phyloP scores from a whole-genome alignment of 2,113 vertebrate genomes.

The Labrus mixtus region DNA sequence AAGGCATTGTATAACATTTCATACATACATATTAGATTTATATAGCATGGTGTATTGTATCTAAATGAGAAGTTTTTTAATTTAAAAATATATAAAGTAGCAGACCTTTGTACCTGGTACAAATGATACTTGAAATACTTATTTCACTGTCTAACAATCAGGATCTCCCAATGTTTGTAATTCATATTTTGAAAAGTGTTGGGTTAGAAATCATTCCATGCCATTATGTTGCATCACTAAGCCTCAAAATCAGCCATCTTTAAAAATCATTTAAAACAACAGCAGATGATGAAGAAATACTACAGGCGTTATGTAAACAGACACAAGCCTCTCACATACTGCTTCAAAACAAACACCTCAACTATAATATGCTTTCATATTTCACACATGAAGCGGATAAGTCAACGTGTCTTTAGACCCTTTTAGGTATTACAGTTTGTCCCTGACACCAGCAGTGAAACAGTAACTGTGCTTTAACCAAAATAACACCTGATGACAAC shows the following conservation, averaged over 20 bases:
- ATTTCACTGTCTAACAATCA: no score
- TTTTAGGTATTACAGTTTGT: background rate
- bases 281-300: no score
- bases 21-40: background rate
- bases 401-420: background rate
- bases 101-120: no score
- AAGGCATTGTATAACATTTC: background rate
- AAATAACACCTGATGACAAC: conserved; percentile 46
- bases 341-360: background rate
- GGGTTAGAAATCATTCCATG: no score
- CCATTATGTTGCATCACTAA: no score
- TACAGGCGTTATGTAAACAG: no score
- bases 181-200: no score
- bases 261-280: no score
- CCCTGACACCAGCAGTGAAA: conserved; percentile 23
- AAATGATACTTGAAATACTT: no score
- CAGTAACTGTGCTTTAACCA: conserved; percentile 16
- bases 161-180: no score
- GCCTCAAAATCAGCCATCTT: no score
- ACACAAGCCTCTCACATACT: background rate
- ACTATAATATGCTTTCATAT: background rate
- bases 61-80: background rate
- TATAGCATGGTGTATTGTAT: background rate
- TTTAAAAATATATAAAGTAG: no score
- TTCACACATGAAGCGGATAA: background rate